phyloP scores from a whole-genome alignment of 2,113 vertebrate genomes.

The Poicephalus meyeri region DNA sequence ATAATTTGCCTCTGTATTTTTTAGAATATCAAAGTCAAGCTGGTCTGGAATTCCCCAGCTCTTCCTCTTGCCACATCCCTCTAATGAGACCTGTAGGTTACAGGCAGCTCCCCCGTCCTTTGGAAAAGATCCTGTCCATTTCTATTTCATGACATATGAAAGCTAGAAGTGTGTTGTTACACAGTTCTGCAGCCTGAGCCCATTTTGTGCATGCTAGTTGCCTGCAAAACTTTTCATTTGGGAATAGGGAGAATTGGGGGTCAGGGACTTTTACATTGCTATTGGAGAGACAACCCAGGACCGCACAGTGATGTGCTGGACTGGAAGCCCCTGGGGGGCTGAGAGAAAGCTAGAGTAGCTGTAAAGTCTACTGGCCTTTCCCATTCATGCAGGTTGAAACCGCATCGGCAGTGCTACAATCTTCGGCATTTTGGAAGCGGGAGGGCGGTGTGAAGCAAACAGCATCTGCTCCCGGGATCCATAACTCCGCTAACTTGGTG shows the following conservation, averaged over 20 bases:
- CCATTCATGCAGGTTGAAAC: neutral
- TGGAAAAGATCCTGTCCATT: neutral
- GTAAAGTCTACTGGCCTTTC: neutral
- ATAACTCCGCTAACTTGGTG: neutral
- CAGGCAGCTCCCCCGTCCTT: neutral
- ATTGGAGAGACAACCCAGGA: neutral
- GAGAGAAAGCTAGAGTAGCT: neutral
- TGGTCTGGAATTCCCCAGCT: neutral
- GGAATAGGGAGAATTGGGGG: rapidly evolving
- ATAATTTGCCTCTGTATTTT: neutral
- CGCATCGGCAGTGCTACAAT: neutral
- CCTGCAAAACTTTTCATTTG: rapidly evolving
- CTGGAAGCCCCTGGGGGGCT: neutral
- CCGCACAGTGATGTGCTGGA: neutral
- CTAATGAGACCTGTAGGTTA: neutral
- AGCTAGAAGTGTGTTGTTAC: neutral
- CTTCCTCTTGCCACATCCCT: neutral
- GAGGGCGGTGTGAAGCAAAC: slow-evolving; percentile 1
- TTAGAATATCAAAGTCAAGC: neutral
- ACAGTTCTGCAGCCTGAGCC: rapidly evolving
- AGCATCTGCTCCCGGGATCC: neutral
- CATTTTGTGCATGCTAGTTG: rapidly evolving
- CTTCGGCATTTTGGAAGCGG: neutral
- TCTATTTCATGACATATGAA: neutral
- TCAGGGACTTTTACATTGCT: neutral